Evolutionary conservation across 2,888 invertebrate species (phyloP), one percentile per base, ranked within the genome.

Genomic region (Orgyia antiqua): DNA sequence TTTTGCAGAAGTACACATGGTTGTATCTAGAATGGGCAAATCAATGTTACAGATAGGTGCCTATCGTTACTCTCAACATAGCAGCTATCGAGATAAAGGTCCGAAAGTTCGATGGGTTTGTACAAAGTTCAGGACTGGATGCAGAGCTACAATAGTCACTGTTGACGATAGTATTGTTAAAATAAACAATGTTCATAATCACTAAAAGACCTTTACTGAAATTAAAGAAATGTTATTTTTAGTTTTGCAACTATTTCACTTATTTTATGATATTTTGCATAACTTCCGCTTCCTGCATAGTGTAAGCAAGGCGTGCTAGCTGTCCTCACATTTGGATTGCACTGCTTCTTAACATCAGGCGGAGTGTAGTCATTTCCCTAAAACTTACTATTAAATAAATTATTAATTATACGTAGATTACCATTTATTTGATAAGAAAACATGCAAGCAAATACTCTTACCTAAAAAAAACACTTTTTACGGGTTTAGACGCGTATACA

Each of bases 111-210:
- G 60, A 3, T 73, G 72, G 72, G 44, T 67, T 0, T 68, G 68
- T 29, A 34, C 33, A 8, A 63, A 54, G 29, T 42, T 48, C 35
- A 31, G 47, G 1, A 10, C 26, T 0, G 62, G 64, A 2, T 75
- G 73, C 32, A 48, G 65, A 4, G 59, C 69, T 1, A 57, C 59
- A 2, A 43, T 76, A 1, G 56, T 58, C 10, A 72, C 74, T 0
- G 32, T 56, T 4, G 51, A 71, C 1, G 45, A 66, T 17, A 35
- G 45, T n/a, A 46, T 73, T n/a, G 24, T 70, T 8, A 47, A 36
- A 34, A 31, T 53, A 1, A 57, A 51, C 7, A 45, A n/a, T 13
- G 21, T 13, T n/a, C 24, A 24, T 13, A 13, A 9, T 24, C 24
- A 24, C 9, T 10, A 12, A n/a, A n/a, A 20, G 9, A 4, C n/a